These are phyloP conservation scores for Eristalinus aeneus DNA, from an alignment of 2,888 invertebrate genomes.

Conservation along the genomic window DNA sequence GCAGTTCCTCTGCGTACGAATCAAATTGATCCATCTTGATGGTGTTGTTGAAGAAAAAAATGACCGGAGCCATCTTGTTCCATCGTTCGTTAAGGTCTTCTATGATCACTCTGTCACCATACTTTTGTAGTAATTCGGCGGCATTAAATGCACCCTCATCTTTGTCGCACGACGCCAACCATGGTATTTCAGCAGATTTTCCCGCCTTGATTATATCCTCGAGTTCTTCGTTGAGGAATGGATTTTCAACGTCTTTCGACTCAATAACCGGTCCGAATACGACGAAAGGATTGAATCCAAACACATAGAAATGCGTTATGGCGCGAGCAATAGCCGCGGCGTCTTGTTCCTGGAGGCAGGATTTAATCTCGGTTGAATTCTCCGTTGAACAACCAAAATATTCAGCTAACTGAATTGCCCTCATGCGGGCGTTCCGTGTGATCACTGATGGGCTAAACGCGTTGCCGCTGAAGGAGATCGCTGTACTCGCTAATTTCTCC, in stretches of 20 bases:
- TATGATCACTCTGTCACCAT: conserved; percentile 78
- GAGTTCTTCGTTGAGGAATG: conserved; percentile 82
- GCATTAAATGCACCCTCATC: conserved; percentile 89
- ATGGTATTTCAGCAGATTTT: conserved; percentile 81
- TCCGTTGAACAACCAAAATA: conserved; percentile 84
- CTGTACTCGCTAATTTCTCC: conserved; percentile 61
- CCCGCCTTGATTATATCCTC: neutral
- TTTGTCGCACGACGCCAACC: conserved; percentile 85
- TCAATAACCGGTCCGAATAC: conserved; percentile 89
- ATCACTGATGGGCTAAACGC: conserved; percentile 85
- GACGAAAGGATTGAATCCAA: conserved; percentile 86
- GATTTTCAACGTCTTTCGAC: conserved; percentile 80
- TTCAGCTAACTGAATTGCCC: conserved; percentile 83
- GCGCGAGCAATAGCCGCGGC: conserved; percentile 84
- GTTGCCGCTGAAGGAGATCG: conserved; percentile 85
- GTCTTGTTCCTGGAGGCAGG: conserved; percentile 85
- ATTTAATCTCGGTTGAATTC: conserved; percentile 82
- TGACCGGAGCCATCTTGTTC: conserved; percentile 82
- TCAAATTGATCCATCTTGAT: conserved; percentile 79
- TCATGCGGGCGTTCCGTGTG: conserved; percentile 81
- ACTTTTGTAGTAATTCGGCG: conserved; percentile 78
- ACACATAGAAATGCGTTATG: conserved; percentile 77
- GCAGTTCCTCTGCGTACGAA: conserved; percentile 69
- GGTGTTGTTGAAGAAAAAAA: conserved; percentile 85
- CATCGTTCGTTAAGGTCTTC: conserved; percentile 83